Base-by-base conservation (phyloP, 2,888 invertebrate genomes). In the Rotaria sp. region DNA sequence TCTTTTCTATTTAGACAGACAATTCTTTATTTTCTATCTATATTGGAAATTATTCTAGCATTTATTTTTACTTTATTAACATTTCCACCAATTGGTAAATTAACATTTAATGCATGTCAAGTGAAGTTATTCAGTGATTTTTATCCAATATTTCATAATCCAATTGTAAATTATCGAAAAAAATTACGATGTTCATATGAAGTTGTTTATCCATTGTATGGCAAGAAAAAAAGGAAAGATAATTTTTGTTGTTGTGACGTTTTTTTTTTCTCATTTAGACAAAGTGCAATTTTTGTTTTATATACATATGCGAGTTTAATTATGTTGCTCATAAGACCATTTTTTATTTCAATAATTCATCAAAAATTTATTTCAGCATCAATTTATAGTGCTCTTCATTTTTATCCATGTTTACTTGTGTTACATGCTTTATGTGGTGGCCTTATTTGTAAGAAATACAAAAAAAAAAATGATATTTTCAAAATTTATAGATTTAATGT, bases 71-170 rank as follows among this genome's bases (percentile, higher is more conserved):
- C 80, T 11, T 80, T 80, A n/a, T 45, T 80, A 45, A n/a, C 45
- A 80, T 80, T 80, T 80, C 45, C 80, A 45, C 80, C 80, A 26
- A 3, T 45, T 45, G 80, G 80, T 80, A 80, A 80, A 80, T 45
- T 80, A 45, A 80, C 41, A 26, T 38, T 80, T 38, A 24, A 80
- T n/a, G 35, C 45, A 26, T 80, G 80, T 45, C 80, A 41, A 80
- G 45, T 80, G 41, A 80, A 80, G 15, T n/a, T 45, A n/a, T n/a
- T 80, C 41, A 80, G 80, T 45, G 80, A 80, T 80, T 80, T 80
- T 80, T 80, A 80, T 80, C 80, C 80, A 15, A 45, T 80, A 26
- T 80, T 80, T 45, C 45, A 80, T 80, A 80, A 80, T 80, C 80
- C 80, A 45, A 45, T 80, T 80, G 80, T 80, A n/a, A 80, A 80